Base-by-base conservation (phyloP, 1,140 invertebrate species). In the Probaryconus sp. region DNA sequence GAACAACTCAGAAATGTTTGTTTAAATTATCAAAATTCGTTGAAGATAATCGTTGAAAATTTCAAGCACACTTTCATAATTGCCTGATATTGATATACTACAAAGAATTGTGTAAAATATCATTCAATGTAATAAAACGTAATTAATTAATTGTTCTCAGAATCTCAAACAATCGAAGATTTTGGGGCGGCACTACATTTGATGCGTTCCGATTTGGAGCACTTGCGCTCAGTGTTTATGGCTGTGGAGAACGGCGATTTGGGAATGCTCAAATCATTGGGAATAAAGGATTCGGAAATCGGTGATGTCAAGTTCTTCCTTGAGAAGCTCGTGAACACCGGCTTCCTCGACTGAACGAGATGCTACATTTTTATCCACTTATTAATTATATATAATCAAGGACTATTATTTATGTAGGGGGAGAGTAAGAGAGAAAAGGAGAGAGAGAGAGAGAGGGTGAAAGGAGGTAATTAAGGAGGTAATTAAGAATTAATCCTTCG, bases 261-360 rank as follows among this genome's bases (percentile, higher is more conserved):
- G 10, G 95, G 95, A 51, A 96, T 97, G 92, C 89, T 98, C 28
- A 97, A 97, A 85, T 96, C 95, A 5, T 89, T 97, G 17, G 96
- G 96, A 35, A 97, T 98, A 83, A 97, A 97, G 87, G 96, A 97
- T 85, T 96, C 96, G 0, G 97, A 98, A 84, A 89, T 98, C 18
- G 96, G 96, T n/a, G 97, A 98, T 83, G 96, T 98, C 16, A 97
- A 97, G 83, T 98, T 98, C 89, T 98, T 98, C 90, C 90, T 98
- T 61, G 96, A 98, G 88, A 97, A 98, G 88, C 91, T 98, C 68
- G 95, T 97, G 33, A 97, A 97, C 87, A 98, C 97, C 61, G 97
- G 97, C 67, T 98, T 98, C 89, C 92, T 98, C 80, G 96, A 97
- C 89, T 97, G 93, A 95, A 83, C 31, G 45, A 48, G 31, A 64